These are phyloP conservation scores for Sinocyclocheilus maitianheensis DNA, from an alignment of 2,113 vertebrate species.

Conservation along the genomic window DNA sequence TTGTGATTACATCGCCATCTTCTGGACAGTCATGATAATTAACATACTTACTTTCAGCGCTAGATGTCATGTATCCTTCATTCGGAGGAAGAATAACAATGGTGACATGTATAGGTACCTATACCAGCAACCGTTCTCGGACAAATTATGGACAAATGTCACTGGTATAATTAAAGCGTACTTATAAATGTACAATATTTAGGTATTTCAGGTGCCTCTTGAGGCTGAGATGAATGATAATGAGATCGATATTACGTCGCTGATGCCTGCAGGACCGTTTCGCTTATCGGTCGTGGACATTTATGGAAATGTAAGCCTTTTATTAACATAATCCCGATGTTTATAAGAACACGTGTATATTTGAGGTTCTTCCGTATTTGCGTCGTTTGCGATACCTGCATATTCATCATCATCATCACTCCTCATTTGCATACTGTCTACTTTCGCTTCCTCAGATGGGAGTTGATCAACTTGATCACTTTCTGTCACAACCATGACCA, in stretches of 20 bases:
- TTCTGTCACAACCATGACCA: conserved; percentile 60
- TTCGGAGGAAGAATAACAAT: conserved; percentile 12
- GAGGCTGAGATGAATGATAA: not conserved
- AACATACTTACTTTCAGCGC: not conserved
- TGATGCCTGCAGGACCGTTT: conserved; percentile 6
- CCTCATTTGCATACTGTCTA: conserved; percentile 29
- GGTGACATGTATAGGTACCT: not conserved
- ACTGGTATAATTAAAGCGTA: not conserved
- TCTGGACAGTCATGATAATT: not conserved
- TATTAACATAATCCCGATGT: not conserved
- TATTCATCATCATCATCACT: not conserved
- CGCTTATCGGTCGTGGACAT: not conserved
- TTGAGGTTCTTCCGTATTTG: conserved; percentile 3
- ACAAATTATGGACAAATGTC: not conserved
- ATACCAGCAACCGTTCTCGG: not conserved
- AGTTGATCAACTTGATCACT: conserved; percentile 19
- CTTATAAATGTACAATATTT: not conserved
- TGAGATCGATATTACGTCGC: not conserved
- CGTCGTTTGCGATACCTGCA: not conserved
- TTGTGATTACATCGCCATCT: conserved; percentile 25
- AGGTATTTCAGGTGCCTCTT: not conserved
- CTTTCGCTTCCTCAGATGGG: conserved; percentile 58
- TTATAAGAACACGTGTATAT: not conserved
- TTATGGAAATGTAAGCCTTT: conserved; percentile 2
- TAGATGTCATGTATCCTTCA: conserved; percentile 35